Base-by-base conservation (phyloP, 1,140 invertebrate genomes). In the Drosophila melanica region DNA sequence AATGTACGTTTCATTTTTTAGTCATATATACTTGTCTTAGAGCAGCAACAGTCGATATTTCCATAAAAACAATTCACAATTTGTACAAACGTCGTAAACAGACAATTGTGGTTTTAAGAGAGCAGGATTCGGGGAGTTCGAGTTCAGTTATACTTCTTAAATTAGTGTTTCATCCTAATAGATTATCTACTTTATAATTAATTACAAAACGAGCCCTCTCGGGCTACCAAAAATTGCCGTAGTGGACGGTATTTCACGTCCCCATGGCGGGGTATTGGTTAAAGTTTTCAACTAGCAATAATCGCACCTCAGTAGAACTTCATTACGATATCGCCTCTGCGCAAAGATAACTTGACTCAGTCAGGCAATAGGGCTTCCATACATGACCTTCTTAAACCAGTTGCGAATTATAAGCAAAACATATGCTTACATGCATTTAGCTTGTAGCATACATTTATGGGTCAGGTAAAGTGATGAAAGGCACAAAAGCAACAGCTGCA, bases 221-320 rank as follows among this genome's bases (percentile, higher is more conserved):
- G 92, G 94, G 93, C 94, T 93, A 93, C 84, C 94, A 86, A 96
- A 96, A 97, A 97, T 97, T 97, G 96, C 95, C 96, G 93, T 95
- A 95, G 95, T 94, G 95, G 95, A 95, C 95, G 96, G 94, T 97
- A 95, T 97, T 97, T 96, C 96, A 97, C 96, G 95, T 95, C 95
- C 95, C 94, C 95, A 94, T 94, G 96, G 96, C 96, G 96, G 96
- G 96, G 96, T 97, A 97, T 98, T 97, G 96, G 96, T 96, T 95
- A 91, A 90, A 91, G 90, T 91, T 91, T 91, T 91, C 90, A 91
- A 91, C 90, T 91, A 91, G 90, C 90, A 91, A 91, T 91, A 91
- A 90, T 91, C 90, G 90, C 90, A 91, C 90, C 90, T 91, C 90
- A 90, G 90, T 91, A 90, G 85, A 53, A 90, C 90, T 94, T 97